Conservation (phyloP, 1,140 invertebrate genomes). For the Sinonovacula constricta region DNA sequence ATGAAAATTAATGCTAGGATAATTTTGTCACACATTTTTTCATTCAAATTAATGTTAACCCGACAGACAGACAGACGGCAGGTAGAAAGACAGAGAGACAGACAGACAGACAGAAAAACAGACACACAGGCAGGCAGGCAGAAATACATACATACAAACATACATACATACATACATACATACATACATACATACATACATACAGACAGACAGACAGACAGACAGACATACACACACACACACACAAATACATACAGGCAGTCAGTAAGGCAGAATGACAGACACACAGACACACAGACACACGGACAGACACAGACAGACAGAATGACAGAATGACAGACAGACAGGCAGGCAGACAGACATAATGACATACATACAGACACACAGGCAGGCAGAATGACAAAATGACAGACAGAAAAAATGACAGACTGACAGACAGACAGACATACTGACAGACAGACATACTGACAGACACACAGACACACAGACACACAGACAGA, state of each 20-base stretch:
- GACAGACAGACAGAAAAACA: too few relatives aligned
- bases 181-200: conserved; percentile 48
- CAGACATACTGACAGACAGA: too few relatives aligned
- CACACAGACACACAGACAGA: conserved; percentile 1
- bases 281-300: conserved; percentile 36
- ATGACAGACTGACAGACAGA: conserved; percentile 24
- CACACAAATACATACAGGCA: too few relatives aligned
- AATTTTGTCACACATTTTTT: too few relatives aligned
- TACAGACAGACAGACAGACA: too few relatives aligned
- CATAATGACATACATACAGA: too few relatives aligned
- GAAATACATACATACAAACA: conserved; percentile 44
- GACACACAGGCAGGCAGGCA: conserved; percentile 44
- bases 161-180: conserved; percentile 31
- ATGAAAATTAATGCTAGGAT: too few relatives aligned
- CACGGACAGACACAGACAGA: conserved; percentile 50
- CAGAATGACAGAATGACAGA: conserved; percentile 67
- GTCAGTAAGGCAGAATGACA: too few relatives aligned
- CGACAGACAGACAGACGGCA: conserved; percentile 31
- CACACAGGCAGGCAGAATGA: conserved; percentile 34
- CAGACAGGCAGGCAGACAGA: conserved; percentile 64
- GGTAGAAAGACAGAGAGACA: conserved; percentile 48
- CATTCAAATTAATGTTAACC: too few relatives aligned
- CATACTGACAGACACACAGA: conserved; percentile 3
- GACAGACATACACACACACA: too few relatives aligned
- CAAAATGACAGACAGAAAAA: conserved; percentile 39